A percentile compares a stretch with the other conserved stretches of the same genome.
Conservation (phyloP, 2,797 vertebrate genomes). For the Glossophaga mutica region DNA sequence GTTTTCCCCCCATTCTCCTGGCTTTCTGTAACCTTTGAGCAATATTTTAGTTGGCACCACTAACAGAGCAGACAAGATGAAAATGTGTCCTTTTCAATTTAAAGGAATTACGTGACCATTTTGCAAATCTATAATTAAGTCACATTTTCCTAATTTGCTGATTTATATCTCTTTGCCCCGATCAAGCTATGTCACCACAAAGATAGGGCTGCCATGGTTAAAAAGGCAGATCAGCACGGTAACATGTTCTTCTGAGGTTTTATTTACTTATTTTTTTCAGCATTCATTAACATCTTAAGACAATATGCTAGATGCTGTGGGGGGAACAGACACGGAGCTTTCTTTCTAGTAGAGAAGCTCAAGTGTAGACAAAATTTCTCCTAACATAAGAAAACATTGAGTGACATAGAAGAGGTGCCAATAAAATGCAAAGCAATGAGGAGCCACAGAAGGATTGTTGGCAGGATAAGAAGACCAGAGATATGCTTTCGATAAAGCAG, state of each 20-base stretch:
- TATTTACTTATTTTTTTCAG: neutral
- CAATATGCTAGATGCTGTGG: neutral
- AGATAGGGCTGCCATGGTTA: neutral
- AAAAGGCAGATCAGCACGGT: slow-evolving; percentile 22
- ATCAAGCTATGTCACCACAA: slow-evolving; percentile 36
- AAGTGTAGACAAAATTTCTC: neutral
- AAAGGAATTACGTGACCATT: slow-evolving; percentile 30
- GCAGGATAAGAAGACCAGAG: neutral
- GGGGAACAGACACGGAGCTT: neutral
- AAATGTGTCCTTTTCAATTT: slow-evolving; percentile 40
- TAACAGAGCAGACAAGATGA: neutral
- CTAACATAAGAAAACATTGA: neutral
- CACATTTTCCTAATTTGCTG: neutral
- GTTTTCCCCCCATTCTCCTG: neutral
- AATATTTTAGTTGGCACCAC: neutral
- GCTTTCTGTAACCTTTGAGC: slow-evolving; percentile 42
- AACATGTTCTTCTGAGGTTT: neutral
- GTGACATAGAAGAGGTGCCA: neutral
- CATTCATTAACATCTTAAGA: slow-evolving; percentile 13
- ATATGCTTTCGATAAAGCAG: neutral
- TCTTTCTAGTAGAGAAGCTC: neutral
- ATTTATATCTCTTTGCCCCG: slow-evolving; percentile 16
- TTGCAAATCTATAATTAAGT: neutral
- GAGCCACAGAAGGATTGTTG: neutral
- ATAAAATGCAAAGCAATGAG: slow-evolving; percentile 8